Percentiles rank a stretch among this genome's conserved stretches.
Evolutionary conservation across 2,888 invertebrate genomes (phyloP).

Genomic region (Microplitis manilae): DNA sequence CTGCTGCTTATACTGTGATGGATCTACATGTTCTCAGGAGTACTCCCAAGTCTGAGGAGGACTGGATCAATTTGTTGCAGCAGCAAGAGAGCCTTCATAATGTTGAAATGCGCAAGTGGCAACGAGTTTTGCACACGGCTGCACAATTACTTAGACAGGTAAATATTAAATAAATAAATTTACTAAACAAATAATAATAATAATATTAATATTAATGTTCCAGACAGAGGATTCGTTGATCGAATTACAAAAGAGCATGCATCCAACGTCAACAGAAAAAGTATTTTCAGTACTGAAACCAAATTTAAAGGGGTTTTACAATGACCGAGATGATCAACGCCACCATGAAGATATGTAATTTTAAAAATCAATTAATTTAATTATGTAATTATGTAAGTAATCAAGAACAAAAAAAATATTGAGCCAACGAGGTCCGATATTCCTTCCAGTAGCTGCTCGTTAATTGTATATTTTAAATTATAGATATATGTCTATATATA

Average conservation of each 20-base stretch:
- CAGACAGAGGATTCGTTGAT: conserved; percentile 86
- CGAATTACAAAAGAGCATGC: conserved; percentile 79
- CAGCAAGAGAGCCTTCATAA: conserved; percentile 87
- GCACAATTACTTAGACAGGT: conserved; percentile 84
- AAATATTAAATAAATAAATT: conserved; percentile 55
- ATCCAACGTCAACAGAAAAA: conserved; percentile 74
- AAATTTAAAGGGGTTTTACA: conserved; percentile 60
- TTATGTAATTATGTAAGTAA: conserved; percentile 44
- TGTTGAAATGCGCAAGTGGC: conserved; percentile 87
- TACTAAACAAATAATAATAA: not conserved
- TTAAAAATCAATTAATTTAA: conserved; percentile 15
- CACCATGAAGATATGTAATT: conserved; percentile 55
- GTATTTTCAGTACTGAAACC: conserved; percentile 73
- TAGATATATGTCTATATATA: not conserved
- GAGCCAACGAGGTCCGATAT: not conserved
- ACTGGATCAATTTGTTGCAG: conserved; percentile 86
- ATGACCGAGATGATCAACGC: conserved; percentile 55
- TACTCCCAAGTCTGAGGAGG: conserved; percentile 83
- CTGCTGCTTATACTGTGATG: conserved; percentile 73
- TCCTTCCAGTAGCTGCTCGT: not conserved
- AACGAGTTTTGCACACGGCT: conserved; percentile 81
- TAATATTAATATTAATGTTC: conserved; percentile 39
- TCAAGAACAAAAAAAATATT: conserved; percentile 10
- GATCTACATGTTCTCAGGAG: conserved; percentile 76
- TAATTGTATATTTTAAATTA: not conserved